Evolutionary conservation across 2,797 vertebrate genomes (phyloP).

Genomic region (Falco columbarius): DNA sequence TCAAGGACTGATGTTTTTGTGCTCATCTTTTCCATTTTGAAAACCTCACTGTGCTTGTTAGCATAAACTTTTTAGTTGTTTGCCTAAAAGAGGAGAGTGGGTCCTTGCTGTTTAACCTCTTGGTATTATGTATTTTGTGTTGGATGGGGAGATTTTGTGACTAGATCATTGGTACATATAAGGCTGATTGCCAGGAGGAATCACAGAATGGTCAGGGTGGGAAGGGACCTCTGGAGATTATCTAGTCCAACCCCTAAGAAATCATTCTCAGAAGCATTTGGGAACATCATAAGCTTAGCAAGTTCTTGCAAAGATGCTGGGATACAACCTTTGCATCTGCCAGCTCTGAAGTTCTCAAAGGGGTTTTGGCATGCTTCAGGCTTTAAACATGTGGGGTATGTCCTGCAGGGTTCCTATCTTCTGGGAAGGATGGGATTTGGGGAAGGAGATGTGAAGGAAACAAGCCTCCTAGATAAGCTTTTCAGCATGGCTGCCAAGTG

Average conservation of each 20-base stretch:
- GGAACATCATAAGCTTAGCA: neutral
- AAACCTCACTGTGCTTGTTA: neutral
- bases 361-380: neutral
- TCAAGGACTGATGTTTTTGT: neutral
- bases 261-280: neutral
- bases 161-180: neutral
- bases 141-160: neutral
- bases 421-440: neutral
- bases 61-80: neutral
- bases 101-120: neutral
- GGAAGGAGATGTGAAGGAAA: neutral
- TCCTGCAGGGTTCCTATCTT: neutral
- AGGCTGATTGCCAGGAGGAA: neutral
- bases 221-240: too few species aligned
- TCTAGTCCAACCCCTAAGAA: neutral
- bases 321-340: neutral
- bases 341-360: neutral
- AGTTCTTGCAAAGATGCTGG: neutral
- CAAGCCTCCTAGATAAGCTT: neutral
- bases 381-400: neutral
- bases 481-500: neutral
- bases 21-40: neutral
- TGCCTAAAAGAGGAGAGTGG: neutral
- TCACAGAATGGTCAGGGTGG: too few species aligned
- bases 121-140: neutral